phyloP scores from a whole-genome alignment of 2,113 vertebrate species.

The Montifringilla adamsi region DNA sequence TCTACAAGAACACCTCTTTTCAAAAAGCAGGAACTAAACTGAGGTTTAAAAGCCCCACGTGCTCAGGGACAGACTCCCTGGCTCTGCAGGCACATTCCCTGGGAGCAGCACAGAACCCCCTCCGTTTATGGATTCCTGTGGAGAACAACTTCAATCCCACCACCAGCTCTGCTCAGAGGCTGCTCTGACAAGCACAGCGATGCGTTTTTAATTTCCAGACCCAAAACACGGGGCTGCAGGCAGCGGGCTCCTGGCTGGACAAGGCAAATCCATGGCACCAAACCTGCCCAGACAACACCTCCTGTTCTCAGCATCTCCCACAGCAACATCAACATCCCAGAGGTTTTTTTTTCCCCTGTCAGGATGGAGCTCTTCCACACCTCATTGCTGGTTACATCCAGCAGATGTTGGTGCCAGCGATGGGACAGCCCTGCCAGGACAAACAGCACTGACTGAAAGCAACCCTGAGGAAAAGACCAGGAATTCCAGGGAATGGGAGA shows the following conservation, averaged over 20 bases:
- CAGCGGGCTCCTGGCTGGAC: not conserved
- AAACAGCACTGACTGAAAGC: not conserved
- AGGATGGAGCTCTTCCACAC: not conserved
- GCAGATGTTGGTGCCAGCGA: not conserved
- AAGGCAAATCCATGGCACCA: not conserved
- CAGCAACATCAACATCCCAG: not conserved
- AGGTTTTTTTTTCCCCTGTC: fast-evolving
- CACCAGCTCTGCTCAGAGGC: not conserved
- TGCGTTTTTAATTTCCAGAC: not conserved
- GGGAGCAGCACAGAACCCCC: not conserved
- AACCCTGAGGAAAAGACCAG: not conserved
- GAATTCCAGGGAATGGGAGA: not conserved
- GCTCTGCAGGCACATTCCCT: not conserved
- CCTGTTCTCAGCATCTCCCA: not conserved
- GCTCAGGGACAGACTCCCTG: not conserved
- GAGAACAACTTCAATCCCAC: not conserved
- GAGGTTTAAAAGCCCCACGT: not conserved
- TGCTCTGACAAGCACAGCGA: not conserved
- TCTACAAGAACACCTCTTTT: not conserved
- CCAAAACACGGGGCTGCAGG: not conserved
- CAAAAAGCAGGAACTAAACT: not conserved
- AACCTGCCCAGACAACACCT: not conserved
- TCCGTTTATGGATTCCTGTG: fast-evolving
- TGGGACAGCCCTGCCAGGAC: not conserved
- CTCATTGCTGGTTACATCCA: fast-evolving